Evolutionary conservation across 2,888 invertebrate genomes (phyloP), one percentile per base, ranked within the genome.

Genomic region (Leucophenga maculata): DNA sequence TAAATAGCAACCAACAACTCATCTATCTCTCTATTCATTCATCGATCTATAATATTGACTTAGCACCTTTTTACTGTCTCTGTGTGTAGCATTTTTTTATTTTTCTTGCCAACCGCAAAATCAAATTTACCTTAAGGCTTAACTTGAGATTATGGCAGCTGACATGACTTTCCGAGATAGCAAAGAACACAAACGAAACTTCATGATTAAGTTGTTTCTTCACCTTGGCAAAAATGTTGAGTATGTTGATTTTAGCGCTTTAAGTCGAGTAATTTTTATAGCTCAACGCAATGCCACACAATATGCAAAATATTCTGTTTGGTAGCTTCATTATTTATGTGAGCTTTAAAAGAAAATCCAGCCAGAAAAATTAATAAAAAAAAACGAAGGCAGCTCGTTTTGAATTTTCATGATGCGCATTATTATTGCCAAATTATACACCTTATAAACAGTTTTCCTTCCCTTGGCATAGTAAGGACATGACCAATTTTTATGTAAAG

Each of bases 391-490:
- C 32, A 52, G 64, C 68, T 22, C 68, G 48, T 65, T 55, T 46
- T 74, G 77, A 76, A 76, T 78, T 80, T 85, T 83, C 88, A 87
- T 87, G 87, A 87, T 84, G 80, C 78, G 88, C 87, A 87, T 87
- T 88, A 86, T 87, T 87, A 87, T 87, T 86, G 77, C 86, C 87
- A 85, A 86, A 88, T 87, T 87, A 88, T 86, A 79, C 84, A 83
- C 86, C 86, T 86, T 81, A 79, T 78, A 77, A 81, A 77, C 78
- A 74, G 72, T 83, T 82, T 75, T 71, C 50, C 50, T 50, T 4
- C 50, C n/a, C 50, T 16, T 18, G n/a, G 50, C n/a, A 16, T 18
- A 16, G n/a, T 50, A 26, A 69, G 73, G 74, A 76, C 48, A 68
- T 67, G 57, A 76, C 75, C 82, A 85, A 85, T 85, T 85, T 85